phyloP scores from a whole-genome alignment of 30 jellyfish, hydroid and myxozoan genomes.

The Rhopilema esculentum region DNA sequence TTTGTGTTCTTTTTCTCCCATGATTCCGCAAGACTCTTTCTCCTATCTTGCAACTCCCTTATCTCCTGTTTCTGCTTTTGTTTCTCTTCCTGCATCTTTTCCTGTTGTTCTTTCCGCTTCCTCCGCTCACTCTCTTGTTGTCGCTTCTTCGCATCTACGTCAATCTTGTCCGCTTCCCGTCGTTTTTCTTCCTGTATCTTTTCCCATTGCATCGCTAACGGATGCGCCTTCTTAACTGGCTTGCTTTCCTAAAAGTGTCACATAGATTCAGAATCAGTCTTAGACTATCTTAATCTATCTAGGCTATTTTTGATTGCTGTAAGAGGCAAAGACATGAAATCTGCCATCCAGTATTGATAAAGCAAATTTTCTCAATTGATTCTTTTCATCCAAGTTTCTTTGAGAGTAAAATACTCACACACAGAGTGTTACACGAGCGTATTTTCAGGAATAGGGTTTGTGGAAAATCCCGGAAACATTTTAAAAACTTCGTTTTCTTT shows the following conservation, averaged over 20 bases:
- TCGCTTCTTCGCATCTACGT: conserved; percentile 26
- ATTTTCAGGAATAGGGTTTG: too few relatives aligned
- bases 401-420: too few relatives aligned
- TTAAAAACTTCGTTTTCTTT: too few relatives aligned
- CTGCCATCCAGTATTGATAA: too few relatives aligned
- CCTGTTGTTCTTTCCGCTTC: conserved; percentile 29
- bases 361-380: too few relatives aligned
- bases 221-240: conserved; percentile 64
- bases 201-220: conserved; percentile 73
- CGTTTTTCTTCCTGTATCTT: conserved; percentile 50
- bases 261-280: too few relatives aligned
- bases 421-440: too few relatives aligned
- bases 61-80: conserved; percentile 27
- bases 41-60: conserved; percentile 34
- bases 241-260: conserved; percentile 14
- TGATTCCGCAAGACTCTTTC: conserved; percentile 61
- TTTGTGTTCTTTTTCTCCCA: conserved; percentile 40
- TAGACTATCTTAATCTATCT: too few relatives aligned
- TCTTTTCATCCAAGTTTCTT: too few relatives aligned
- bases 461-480: too few relatives aligned
- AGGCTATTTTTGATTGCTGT: too few relatives aligned
- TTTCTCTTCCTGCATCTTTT: conserved; percentile 31
- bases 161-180: conserved; percentile 44
- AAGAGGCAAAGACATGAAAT: too few relatives aligned
- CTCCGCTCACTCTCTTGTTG: conserved; percentile 43